phyloP scores from a whole-genome alignment of 2,888 invertebrate genomes.

The Epirrhoe alternata region DNA sequence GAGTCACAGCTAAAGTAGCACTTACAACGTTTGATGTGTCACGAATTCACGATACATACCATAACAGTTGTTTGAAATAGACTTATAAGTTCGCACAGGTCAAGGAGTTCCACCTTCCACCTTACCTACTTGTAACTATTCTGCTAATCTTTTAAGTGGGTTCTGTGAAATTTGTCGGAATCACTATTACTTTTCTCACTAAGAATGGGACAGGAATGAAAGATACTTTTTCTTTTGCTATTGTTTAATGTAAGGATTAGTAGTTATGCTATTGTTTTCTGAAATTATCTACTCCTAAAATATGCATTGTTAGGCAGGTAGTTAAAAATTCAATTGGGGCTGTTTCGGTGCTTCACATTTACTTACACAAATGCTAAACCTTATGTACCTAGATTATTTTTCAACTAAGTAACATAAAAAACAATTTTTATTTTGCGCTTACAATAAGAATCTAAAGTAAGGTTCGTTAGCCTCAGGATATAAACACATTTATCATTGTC shows the following conservation, averaged over 20 bases:
- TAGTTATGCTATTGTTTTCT: background rate
- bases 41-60: conserved; percentile 33
- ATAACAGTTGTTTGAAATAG: conserved; percentile 40
- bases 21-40: conserved; percentile 13
- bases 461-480: too few species aligned
- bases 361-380: too few species aligned
- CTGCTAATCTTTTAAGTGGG: conserved; percentile 5
- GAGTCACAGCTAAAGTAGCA: conserved; percentile 26
- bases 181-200: background rate
- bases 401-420: background rate
- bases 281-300: too few species aligned
- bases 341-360: background rate
- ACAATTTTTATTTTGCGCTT: too few species aligned
- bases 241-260: background rate
- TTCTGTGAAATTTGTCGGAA: background rate
- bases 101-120: conserved; percentile 50
- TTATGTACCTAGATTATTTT: too few species aligned
- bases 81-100: conserved; percentile 64
- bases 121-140: conserved; percentile 1
- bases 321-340: background rate
- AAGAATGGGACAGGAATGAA: conserved; percentile 2
- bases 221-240: background rate
- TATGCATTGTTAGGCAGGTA: background rate
- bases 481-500: background rate
- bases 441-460: too few species aligned